phyloP scores from a whole-genome alignment of 2,888 invertebrate species.

The Drosophila leonis region DNA sequence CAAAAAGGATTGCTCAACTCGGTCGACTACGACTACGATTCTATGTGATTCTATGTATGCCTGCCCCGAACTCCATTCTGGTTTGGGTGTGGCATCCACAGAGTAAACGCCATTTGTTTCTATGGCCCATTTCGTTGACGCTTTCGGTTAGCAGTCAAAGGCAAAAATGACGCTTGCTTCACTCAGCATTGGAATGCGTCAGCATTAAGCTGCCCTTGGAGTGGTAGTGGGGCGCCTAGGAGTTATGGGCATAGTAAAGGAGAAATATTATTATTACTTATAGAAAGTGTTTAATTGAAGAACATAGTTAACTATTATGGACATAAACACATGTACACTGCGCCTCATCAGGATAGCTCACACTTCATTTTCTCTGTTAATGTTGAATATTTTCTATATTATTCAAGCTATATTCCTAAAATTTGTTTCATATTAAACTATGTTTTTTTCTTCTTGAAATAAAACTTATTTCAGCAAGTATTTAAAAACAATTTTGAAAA shows the following conservation, averaged over 20 bases:
- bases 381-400: too few species aligned
- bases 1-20: constrained; percentile 70
- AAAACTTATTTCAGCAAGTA: too few species aligned
- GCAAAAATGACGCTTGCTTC: constrained; percentile 56
- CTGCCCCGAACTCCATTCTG: background rate
- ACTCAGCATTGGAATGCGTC: constrained; percentile 48
- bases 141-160: constrained; percentile 54
- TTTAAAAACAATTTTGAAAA: too few species aligned
- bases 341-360: too few species aligned
- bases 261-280: background rate
- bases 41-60: background rate
- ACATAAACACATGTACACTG: background rate
- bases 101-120: constrained; percentile 71
- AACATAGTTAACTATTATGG: background rate
- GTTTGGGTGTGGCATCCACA: constrained; percentile 62
- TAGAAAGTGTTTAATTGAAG: constrained; percentile 4
- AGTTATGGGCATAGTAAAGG: background rate
- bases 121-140: constrained; percentile 73
- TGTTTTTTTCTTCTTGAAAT: too few species aligned
- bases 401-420: too few species aligned
- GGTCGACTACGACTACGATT: constrained; percentile 1
- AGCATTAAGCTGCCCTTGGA: constrained; percentile 35
- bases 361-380: too few species aligned
- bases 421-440: too few species aligned
- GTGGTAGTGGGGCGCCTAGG: background rate